phyloP scores from a whole-genome alignment of 2,888 invertebrate genomes.

The Ormyrus thymus region DNA sequence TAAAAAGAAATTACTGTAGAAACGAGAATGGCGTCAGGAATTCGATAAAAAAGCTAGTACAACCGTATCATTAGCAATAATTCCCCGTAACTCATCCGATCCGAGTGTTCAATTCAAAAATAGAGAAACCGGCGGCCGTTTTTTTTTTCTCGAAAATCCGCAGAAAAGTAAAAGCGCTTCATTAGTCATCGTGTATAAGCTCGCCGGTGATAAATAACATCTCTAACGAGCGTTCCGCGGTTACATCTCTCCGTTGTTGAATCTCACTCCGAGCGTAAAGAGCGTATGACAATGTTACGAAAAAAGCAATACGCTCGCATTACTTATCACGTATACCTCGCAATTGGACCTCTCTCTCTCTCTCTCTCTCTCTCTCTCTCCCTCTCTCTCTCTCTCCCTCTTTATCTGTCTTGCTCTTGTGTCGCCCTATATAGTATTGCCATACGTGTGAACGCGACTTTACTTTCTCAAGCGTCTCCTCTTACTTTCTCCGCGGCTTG shows the following conservation, averaged over 20 bases:
- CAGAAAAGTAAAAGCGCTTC: constrained; percentile 36
- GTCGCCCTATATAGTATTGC: constrained; percentile 61
- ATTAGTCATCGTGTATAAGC: not conserved
- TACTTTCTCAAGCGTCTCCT: constrained; percentile 69
- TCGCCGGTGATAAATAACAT: not conserved
- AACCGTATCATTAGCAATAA: constrained; percentile 2
- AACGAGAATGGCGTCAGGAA: constrained; percentile 35
- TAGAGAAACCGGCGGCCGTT: not conserved
- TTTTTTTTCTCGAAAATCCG: not conserved
- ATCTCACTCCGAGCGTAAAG: not conserved
- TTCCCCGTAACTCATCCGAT: not conserved
- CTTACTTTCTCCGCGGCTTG: constrained; percentile 68
- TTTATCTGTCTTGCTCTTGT: constrained; percentile 46
- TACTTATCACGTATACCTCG: not conserved
- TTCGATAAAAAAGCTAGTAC: not conserved
- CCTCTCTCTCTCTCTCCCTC: constrained; percentile 45
- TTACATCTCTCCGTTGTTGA: not conserved
- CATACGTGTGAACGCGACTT: constrained; percentile 65
- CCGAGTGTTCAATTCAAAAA: not conserved
- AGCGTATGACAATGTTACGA: not conserved
- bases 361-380: constrained; percentile 41
- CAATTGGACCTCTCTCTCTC: constrained; percentile 6
- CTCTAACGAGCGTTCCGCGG: constrained; percentile 9
- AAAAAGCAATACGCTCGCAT: not conserved
- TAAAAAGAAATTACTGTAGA: constrained; percentile 4